A percentile compares a stretch with the other conserved stretches of the same genome.
phyloP scores from a whole-genome alignment of 2,797 vertebrate species.

The Tolypeutes matacus region DNA sequence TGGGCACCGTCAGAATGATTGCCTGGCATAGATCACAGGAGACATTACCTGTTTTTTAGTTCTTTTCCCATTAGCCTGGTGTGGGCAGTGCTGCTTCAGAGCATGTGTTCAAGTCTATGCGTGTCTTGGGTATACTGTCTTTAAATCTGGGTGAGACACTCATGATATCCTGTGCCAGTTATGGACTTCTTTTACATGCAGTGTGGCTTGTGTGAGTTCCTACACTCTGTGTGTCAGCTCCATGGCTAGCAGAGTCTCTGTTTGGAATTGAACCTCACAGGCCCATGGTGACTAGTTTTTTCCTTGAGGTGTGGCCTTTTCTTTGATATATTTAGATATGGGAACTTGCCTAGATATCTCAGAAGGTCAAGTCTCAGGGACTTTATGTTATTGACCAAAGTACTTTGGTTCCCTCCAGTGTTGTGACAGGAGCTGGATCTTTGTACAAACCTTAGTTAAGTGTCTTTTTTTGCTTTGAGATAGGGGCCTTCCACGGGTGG shows the following conservation, averaged over 20 bases:
- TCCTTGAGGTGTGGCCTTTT: accelerated
- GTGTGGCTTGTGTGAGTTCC: background rate
- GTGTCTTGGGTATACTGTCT: constrained; percentile 73
- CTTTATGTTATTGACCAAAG: background rate
- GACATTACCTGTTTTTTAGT: constrained; percentile 80
- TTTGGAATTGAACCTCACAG: background rate
- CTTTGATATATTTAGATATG: background rate
- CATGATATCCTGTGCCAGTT: constrained; percentile 47
- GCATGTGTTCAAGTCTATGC: constrained; percentile 79
- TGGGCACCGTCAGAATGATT: constrained; percentile 77
- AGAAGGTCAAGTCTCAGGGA: constrained; percentile 25
- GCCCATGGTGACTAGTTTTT: background rate
- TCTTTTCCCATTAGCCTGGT: constrained; percentile 80
- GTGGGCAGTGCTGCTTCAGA: constrained; percentile 72
- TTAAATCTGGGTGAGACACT: constrained; percentile 63
- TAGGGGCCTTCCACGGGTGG: background rate
- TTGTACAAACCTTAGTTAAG: background rate
- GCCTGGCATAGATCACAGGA: constrained; percentile 78
- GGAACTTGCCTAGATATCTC: constrained; percentile 43
- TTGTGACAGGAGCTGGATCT: constrained; percentile 56
- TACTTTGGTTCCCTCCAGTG: constrained; percentile 45
- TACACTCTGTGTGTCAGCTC: background rate
- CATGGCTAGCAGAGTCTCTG: background rate
- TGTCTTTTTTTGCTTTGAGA: background rate
- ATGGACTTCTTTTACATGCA: background rate